phyloP scores from a whole-genome alignment of 2,113 vertebrate species.

The Tiliqua scincoides region DNA sequence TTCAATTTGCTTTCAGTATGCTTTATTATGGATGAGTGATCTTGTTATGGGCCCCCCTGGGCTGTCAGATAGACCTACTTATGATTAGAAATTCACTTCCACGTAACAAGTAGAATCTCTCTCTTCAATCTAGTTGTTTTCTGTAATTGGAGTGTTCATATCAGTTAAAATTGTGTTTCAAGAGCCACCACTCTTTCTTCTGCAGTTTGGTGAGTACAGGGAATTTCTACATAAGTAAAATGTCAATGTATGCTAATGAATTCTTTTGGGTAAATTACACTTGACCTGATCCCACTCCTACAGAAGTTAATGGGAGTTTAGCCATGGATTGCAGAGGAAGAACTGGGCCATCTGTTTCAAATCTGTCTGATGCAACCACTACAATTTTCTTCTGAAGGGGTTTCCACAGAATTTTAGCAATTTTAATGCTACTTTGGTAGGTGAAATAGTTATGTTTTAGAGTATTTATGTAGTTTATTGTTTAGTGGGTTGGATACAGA shows the following conservation, averaged over 20 bases:
- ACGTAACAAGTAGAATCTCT: constrained; percentile 22
- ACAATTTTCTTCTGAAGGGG: constrained; percentile 18
- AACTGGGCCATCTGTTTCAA: constrained; percentile 4
- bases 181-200: not conserved
- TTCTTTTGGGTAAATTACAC: not conserved
- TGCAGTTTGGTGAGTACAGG: not conserved
- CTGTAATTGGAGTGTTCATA: constrained; percentile 32
- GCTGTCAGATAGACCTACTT: constrained; percentile 44
- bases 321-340: not conserved
- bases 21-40: constrained; percentile 58
- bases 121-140: constrained; percentile 35
- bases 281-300: not conserved
- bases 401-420: not conserved
- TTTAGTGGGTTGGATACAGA: not conserved
- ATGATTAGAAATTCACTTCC: constrained; percentile 41
- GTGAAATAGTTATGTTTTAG: not conserved
- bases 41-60: constrained; percentile 20
- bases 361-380: not conserved
- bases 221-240: constrained; percentile 19
- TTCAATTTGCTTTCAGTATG: constrained; percentile 59
- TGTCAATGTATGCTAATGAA: not conserved
- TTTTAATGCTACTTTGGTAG: constrained; percentile 7
- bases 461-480: not conserved
- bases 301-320: constrained; percentile 17
- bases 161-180: constrained; percentile 8